Evolutionary conservation across 2,113 vertebrate genomes (phyloP).

Genomic region (Boleophthalmus pectinirostris): DNA sequence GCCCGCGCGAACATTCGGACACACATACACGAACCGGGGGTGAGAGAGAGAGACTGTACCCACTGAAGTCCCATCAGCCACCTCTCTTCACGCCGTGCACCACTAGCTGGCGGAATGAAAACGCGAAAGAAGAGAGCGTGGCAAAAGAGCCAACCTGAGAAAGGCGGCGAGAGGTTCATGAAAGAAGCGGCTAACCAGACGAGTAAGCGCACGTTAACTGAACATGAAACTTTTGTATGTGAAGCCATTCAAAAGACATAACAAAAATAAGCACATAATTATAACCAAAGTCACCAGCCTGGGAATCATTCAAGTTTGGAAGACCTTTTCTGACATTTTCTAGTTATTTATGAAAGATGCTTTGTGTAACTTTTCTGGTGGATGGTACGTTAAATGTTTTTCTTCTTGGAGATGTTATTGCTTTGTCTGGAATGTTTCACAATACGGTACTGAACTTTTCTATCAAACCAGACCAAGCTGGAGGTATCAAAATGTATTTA

Average conservation of each 20-base stretch:
- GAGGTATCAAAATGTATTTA: too few species aligned
- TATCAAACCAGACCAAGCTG: too few species aligned
- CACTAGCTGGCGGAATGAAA: constrained; percentile 53
- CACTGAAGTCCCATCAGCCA: constrained; percentile 81
- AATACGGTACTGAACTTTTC: too few species aligned
- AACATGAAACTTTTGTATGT: constrained; percentile 30
- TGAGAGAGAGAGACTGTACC: constrained; percentile 50
- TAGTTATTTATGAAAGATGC: too few species aligned
- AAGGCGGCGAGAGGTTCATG: constrained; percentile 27
- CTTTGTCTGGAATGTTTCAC: too few species aligned
- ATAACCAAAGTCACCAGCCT: too few species aligned
- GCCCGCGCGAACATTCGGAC: constrained; percentile 59
- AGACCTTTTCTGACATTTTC: too few species aligned
- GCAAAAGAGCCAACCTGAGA: constrained; percentile 55
- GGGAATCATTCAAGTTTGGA: too few species aligned
- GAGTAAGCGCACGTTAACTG: constrained; percentile 42
- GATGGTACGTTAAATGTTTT: too few species aligned
- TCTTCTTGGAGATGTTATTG: too few species aligned
- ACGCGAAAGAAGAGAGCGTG: constrained; percentile 18
- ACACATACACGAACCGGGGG: constrained; percentile 26
- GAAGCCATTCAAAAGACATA: background rate
- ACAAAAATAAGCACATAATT: background rate
- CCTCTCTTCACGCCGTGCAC: constrained; percentile 74
- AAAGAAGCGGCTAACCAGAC: constrained; percentile 43
- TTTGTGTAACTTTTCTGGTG: too few species aligned